A percentile compares a stretch with the other conserved stretches of the same genome.
Evolutionary conservation across 2,797 vertebrate genomes (phyloP).

Genomic region (Karalla daura): DNA sequence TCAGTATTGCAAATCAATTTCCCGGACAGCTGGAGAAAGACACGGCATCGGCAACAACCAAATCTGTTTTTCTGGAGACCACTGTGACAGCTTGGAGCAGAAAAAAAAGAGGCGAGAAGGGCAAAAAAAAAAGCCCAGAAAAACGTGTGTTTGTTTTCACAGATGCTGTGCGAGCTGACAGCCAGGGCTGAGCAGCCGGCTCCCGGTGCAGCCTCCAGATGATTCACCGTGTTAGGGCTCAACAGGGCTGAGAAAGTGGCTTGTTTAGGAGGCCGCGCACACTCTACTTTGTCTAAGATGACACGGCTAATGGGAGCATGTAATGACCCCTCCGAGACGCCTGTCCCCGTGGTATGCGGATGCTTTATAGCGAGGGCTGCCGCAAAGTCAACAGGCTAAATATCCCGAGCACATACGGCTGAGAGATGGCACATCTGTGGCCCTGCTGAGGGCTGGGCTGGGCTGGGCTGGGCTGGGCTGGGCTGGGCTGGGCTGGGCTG

Average conservation of each 20-base stretch:
- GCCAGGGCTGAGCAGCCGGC: conserved; percentile 40
- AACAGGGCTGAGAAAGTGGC: conserved; percentile 55
- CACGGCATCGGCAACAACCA: conserved; percentile 33
- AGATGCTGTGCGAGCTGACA: conserved; percentile 60
- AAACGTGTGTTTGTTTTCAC: conserved; percentile 56
- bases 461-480: conserved; percentile 5
- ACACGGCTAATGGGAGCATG: conserved; percentile 52
- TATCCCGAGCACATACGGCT: conserved; percentile 5
- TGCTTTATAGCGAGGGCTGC: conserved; percentile 33
- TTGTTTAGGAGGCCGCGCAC: conserved; percentile 46
- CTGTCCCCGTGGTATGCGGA: conserved; percentile 28
- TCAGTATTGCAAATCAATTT: conserved; percentile 52
- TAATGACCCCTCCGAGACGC: conserved; percentile 52
- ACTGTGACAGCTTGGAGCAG: conserved; percentile 58
- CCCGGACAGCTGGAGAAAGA: conserved; percentile 42
- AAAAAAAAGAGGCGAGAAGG: conserved; percentile 47
- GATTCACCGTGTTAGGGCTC: conserved; percentile 53
- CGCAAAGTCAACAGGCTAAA: conserved; percentile 48
- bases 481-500: conserved; percentile 5
- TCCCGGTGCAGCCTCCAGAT: conserved; percentile 48
- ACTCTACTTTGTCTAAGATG: conserved; percentile 58
- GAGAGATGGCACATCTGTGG: conserved; percentile 26
- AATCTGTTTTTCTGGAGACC: conserved; percentile 54
- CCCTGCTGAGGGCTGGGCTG: not conserved
- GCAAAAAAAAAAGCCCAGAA: conserved; percentile 29